Conservation (phyloP, 2,113 vertebrate genomes). For the Heterotis niloticus region DNA sequence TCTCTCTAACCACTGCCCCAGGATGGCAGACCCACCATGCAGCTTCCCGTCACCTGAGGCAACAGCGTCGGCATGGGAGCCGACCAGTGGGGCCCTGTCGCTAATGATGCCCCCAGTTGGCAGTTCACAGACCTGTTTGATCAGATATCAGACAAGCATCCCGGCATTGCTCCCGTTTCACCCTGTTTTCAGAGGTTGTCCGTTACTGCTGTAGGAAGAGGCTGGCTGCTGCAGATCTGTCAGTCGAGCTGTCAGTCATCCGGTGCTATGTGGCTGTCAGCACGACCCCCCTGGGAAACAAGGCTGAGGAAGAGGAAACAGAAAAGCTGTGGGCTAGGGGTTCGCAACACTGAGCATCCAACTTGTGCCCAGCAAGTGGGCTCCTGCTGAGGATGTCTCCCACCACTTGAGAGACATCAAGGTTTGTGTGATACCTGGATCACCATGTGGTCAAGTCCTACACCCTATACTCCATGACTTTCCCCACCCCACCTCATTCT, state of each 20-base stretch:
- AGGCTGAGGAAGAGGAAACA: conserved; percentile 29
- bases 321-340: not conserved
- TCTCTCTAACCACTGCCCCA: conserved; percentile 1
- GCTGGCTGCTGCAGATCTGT: conserved; percentile 31
- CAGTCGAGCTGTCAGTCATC: conserved; percentile 37
- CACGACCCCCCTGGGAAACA: conserved; percentile 19
- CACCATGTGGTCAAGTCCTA: no score
- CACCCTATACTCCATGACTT: no score
- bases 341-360: not conserved
- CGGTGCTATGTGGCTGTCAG: conserved; percentile 28
- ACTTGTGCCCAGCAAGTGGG: not conserved
- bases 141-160: conserved; percentile 50
- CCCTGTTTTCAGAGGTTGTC: not conserved
- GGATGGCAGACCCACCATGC: conserved; percentile 30
- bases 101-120: conserved; percentile 63
- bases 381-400: no score
- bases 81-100: conserved; percentile 40
- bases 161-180: conserved; percentile 31
- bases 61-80: conserved; percentile 57
- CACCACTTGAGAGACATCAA: not conserved
- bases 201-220: conserved; percentile 17
- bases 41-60: conserved; percentile 45
- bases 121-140: conserved; percentile 58
- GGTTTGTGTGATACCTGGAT: no score
- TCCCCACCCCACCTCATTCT: no score